Evolutionary conservation across 2,113 vertebrate species (phyloP), one percentile per base, ranked within the genome.

Genomic region (Herpetotheres cachinnans): DNA sequence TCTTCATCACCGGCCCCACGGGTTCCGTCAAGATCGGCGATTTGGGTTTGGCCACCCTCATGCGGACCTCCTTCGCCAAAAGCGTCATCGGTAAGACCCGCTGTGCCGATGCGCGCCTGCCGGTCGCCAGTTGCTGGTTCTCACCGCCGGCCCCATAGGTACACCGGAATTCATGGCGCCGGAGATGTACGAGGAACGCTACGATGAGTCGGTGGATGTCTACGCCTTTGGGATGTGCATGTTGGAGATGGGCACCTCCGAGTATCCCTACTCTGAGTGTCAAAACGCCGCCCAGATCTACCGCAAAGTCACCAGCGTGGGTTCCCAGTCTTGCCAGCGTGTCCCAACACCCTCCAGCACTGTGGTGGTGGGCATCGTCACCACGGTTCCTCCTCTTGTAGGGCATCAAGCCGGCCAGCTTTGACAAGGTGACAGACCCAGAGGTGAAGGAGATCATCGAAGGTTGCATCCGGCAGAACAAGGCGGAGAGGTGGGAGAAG

Each of bases 161-260:
- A 62, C 59, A 24, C 59, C 59, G 14, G 59, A 46, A 46, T 46
- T 42, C 42, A 42, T 42, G 42, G 42, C 42, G 11, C 42, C 42
- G 13, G 42, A 42, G 42, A 99, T 99, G 99, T 99, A 99, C 11
- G 99, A 99, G 97, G 99, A 99, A 96, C 99, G 99, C 66, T 99
- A 99, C 18, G 99, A 99, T 5, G 99, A 99, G 78, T 99, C 99
- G 0, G 99, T 99, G 90, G 99, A 99, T 8, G 99, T 99, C 58
- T 99, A 99, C 16, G 99, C 99, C 29, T 99, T 99, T 9, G 99
- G 99, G 58, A 99, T 99, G 99, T 99, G 99, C 97, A 99, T 99
- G 98, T 96, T 99, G 97, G 99, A 99, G 98, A 99, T 99, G 99
- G 99, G 99, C 44, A 99, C 99, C 10, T 99, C 99, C 0, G 99